Base-by-base conservation (phyloP, 1,140 invertebrate species). In the Aphelinus atriplicis region DNA sequence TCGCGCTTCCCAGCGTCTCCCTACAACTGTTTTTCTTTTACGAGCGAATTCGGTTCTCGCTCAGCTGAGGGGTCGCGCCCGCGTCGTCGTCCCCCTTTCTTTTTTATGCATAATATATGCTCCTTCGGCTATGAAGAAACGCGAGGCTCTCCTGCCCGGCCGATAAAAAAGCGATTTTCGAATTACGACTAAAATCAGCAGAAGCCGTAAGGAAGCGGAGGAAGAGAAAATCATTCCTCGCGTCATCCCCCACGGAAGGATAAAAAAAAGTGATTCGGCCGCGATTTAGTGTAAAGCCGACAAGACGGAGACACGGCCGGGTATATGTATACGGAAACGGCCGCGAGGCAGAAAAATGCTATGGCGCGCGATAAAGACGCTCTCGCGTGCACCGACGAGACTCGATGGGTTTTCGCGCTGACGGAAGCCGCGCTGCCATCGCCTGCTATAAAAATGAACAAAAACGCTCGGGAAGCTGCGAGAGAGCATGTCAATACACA, bases 401-500 rank as follows among this genome's bases (percentile, higher is more conserved):
- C 43, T 43, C 53, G 63, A 71, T 71, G 69, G 73, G 68, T 77
- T 77, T 66, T 74, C 69, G 51, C 69, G 53, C 68, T 72, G 73
- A 75, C 61, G 63, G 50, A 51, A 45, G 57, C 53, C 68, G 42
- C 42, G 53, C 48, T 51, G 9, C 26, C 26, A 26, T 26, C 26
- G 26, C 26, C 26, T 26, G 26, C 26, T 26, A 26, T 26, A 26
- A 26, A 26, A 26, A 26, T 26, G 26, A 26, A 26, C 26, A 26
- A 26, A 26, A 26, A 26, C 26, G 26, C 26, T 26, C 26, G 26
- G 26, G 26, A 26, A 26, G 26, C 26, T 26, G 26, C 26, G 26
- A 26, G 26, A 26, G 26, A 26, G 26, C 26, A 26, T 26, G 26
- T 26, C 26, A 26, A 26, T 26, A 26, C 26, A 26, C 26, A 26